Evolutionary conservation across 2,797 vertebrate genomes (phyloP), one percentile per base, ranked within the genome.

Genomic region (Furcifer pardalis): DNA sequence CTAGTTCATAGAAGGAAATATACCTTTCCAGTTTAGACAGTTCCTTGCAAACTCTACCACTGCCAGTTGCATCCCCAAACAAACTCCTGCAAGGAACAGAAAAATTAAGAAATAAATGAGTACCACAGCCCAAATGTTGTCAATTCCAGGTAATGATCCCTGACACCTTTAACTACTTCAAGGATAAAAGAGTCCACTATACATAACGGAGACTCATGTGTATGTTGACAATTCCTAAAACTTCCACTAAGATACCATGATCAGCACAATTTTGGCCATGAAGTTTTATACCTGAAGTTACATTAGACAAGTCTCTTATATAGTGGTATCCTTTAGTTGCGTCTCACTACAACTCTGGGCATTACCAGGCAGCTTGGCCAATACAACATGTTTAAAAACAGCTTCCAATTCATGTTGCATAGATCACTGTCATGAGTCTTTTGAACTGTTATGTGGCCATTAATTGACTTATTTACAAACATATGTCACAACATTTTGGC

Each of bases 21-120:
- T 80, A 97, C 96, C 96, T 96, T 95, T 91, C 95, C 95, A 95
- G 72, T 95, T 93, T 76, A 97, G 94, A 87, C 93, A 95, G 86
- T 95, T 97, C 87, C 96, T 96, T 73, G 96, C 96, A 10, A 96
- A 97, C 86, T 97, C 96, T 79, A 97, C 95, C 86, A 96, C 96
- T 6, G 96, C 96, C 76, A 97, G 90, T 8, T 97, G 96, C 96
- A 97, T 97, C 85, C 96, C 96, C 65, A 97, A 93, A 90, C 96
- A 97, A 88, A 97, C 85, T 88, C 96, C 96, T 97, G 69, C 66
- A 91, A 86, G 12, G 77, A 60, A 91, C 88, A 85, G 82, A 4
- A 89, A 81, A 91, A 35, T 12, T 2, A 88, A 3, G 86, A 69
- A 59, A 49, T 87, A 13, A 59, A 21, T 78, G 7, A 74, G 86